Conservation (phyloP, 2,888 invertebrate genomes). For the Fragum sueziense region DNA sequence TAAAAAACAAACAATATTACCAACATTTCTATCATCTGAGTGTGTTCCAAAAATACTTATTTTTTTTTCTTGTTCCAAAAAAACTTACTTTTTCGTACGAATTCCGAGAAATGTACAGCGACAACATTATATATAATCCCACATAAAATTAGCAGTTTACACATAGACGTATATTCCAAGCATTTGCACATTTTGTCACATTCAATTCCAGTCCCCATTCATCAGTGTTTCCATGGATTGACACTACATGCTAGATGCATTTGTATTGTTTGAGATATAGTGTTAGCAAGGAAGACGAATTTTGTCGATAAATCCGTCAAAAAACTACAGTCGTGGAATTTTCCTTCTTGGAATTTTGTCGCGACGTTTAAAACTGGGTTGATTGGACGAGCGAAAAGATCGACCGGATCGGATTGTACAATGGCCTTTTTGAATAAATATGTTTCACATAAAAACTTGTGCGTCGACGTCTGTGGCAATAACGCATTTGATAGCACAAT, state of each 20-base stretch:
- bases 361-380: too few relatives aligned
- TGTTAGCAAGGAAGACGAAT: too few relatives aligned
- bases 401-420: too few relatives aligned
- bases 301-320: background rate
- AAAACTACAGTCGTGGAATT: background rate
- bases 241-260: background rate
- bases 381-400: too few relatives aligned
- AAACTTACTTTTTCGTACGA: constrained; percentile 22
- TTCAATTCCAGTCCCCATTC: background rate
- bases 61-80: too few relatives aligned
- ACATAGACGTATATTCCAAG: background rate
- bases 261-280: too few relatives aligned
- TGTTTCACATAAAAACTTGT: too few relatives aligned
- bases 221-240: background rate
- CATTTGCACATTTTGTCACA: background rate
- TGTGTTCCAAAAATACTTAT: background rate
- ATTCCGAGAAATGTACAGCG: constrained; percentile 14
- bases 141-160: background rate
- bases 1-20: background rate
- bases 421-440: too few relatives aligned
- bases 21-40: background rate
- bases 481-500: too few relatives aligned
- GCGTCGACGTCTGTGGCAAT: too few relatives aligned
- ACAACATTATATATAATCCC: background rate
- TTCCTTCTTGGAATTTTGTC: too few relatives aligned